Base-by-base conservation (phyloP, 2,888 invertebrate species). In the Ellobium chinense region DNA sequence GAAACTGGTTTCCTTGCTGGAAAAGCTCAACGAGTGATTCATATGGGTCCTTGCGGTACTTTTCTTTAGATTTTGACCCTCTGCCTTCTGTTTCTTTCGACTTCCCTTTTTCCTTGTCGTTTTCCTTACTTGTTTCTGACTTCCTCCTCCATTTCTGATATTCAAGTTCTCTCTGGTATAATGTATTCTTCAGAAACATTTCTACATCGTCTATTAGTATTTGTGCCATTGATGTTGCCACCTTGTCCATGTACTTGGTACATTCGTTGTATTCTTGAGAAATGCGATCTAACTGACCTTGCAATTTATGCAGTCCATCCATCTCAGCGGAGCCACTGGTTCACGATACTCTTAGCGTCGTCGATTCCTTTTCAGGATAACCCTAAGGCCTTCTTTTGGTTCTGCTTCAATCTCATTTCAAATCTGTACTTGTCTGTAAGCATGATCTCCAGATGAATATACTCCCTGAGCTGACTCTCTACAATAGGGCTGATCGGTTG, bases 201-300 rank as follows among this genome's bases (percentile, higher is more conserved):
- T 73, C 60, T 14, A 56, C 73, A 24, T 73, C 54, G 0, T 60
- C n/a, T 21, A 78, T 72, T n/a, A n/a, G n/a, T n/a, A n/a, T n/a
- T 62, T 78, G 70, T 21, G 62, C 27, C 9, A 76, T 27, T 21
- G 80, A 70, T 14, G 68, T 46, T 24, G 60, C 65, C 9, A 77
- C 68, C 21, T 79, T 70, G 65, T 82, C 81, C 74, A 87, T 78
- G 81, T 84, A 87, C 62, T 77, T 60, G 29, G 83, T 78, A 78
- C 87, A 88, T 36, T 85, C 86, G 14, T 83, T 82, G 58, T 88
- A 87, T 74, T 88, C 88, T 36, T 76, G 77, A 27, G 83, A 83
- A 1, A 86, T 83, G 72, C 82, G 82, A 27, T 83, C 82, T 21
- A 87, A 65, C 18, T 80, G 81, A 12, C 83, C 70, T 63, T 82